These are phyloP conservation scores for Furcula furcula DNA, from an alignment of 2,888 invertebrate species.

Conservation along the genomic window DNA sequence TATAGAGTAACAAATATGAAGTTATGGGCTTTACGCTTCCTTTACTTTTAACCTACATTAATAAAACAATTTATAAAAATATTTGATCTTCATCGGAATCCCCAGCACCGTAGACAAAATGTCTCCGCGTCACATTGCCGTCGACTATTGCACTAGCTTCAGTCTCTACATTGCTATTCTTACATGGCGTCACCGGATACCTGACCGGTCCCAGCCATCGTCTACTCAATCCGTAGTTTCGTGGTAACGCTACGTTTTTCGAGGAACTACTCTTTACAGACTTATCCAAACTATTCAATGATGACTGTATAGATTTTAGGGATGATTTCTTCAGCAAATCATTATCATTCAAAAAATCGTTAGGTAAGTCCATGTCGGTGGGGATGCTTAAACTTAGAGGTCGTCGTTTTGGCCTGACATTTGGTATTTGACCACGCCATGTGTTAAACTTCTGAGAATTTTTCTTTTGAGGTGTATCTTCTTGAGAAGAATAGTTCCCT, in stretches of 20 bases:
- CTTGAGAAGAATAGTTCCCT: conserved; percentile 60
- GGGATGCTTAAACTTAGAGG: conserved; percentile 75
- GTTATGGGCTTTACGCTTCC: too few species aligned
- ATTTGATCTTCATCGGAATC: conserved; percentile 85
- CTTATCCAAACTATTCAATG: conserved; percentile 62
- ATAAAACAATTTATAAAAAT: conserved; percentile 73
- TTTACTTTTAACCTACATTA: conserved; percentile 22
- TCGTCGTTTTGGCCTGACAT: conserved; percentile 55
- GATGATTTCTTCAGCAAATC: conserved; percentile 59
- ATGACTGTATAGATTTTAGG: conserved; percentile 66
- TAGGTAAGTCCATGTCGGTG: conserved; percentile 57
- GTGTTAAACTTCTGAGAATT: conserved; percentile 64
- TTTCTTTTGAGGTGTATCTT: conserved; percentile 61
- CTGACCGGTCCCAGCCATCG: conserved; percentile 84
- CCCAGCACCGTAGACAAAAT: conserved; percentile 74
- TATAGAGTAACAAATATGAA: too few species aligned
- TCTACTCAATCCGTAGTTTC: conserved; percentile 82
- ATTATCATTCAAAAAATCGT: conserved; percentile 54
- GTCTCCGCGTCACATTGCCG: conserved; percentile 62
- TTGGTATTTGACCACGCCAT: conserved; percentile 61
- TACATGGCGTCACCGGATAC: conserved; percentile 85
- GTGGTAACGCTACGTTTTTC: conserved; percentile 77
- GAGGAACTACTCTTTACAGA: conserved; percentile 55
- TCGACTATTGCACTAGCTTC: conserved; percentile 54
- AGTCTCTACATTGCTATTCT: conserved; percentile 54